Percentiles rank a stretch among this genome's conserved stretches.
Conservation (phyloP, 2,113 vertebrate species). For the Lophura nycthemera region DNA sequence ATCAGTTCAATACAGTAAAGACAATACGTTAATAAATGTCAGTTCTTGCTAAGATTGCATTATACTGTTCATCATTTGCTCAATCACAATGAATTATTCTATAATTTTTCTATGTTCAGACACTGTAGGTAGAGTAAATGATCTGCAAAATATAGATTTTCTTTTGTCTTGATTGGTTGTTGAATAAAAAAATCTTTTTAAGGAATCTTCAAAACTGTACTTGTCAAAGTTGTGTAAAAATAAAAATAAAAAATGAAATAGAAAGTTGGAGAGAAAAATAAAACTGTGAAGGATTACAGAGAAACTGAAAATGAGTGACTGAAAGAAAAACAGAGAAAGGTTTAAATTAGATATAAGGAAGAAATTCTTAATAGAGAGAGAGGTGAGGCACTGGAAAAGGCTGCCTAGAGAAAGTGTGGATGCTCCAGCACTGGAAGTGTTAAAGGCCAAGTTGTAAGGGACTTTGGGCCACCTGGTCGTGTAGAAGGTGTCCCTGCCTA, state of each 20-base stretch:
- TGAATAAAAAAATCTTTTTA: too few relatives aligned
- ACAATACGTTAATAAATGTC: neutral
- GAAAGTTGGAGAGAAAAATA: neutral
- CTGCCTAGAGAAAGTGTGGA: neutral
- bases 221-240: constrained; percentile 33
- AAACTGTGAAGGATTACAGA: neutral
- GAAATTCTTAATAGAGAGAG: neutral
- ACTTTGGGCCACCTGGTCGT: neutral
- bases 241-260: neutral
- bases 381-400: neutral
- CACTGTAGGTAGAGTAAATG: constrained; percentile 43
- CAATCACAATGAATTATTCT: neutral
- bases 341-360: neutral
- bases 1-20: neutral
- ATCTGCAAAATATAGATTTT: constrained; percentile 52
- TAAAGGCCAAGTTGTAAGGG: neutral
- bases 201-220: constrained; percentile 19
- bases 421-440: neutral
- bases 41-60: neutral
- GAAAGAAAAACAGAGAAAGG: neutral
- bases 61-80: neutral
- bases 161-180: neutral
- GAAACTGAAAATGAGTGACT: neutral
- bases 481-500: neutral
- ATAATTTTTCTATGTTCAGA: constrained; percentile 21